phyloP scores from a whole-genome alignment of 2,888 invertebrate genomes.

The Ormia ochracea region DNA sequence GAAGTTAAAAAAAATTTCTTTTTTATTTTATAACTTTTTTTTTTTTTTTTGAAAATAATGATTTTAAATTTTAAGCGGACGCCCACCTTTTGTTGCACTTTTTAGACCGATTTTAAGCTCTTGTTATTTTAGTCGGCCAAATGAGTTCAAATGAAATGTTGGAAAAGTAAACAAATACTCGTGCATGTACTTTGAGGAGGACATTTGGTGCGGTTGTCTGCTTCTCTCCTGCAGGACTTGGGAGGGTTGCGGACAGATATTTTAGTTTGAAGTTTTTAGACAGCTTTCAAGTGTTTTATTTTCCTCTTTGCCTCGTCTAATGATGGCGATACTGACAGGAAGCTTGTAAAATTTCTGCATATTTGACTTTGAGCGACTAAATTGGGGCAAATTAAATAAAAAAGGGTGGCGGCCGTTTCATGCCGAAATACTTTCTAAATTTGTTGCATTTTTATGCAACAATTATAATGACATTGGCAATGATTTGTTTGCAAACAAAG shows the following conservation, averaged over 20 bases:
- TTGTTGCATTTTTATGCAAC: neutral
- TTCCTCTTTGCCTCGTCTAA: constrained; percentile 13
- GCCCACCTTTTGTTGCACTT: constrained; percentile 62
- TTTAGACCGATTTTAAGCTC: neutral
- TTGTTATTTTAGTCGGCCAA: constrained; percentile 28
- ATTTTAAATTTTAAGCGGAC: constrained; percentile 61
- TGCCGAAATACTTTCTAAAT: neutral
- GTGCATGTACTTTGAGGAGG: constrained; percentile 30
- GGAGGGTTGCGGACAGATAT: constrained; percentile 8
- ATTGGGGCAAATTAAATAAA: neutral
- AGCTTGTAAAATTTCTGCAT: constrained; percentile 7
- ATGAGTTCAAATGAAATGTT: constrained; percentile 26
- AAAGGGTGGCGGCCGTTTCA: neutral
- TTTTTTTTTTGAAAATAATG: neutral
- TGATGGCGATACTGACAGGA: constrained; percentile 2
- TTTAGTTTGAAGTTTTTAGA: constrained; percentile 49
- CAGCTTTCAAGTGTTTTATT: constrained; percentile 35
- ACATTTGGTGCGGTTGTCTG: constrained; percentile 21
- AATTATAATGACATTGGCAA: neutral
- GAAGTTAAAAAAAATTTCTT: constrained; percentile 36
- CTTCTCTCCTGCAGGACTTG: neutral
- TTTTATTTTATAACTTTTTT: constrained; percentile 6
- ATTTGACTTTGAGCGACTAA: constrained; percentile 44
- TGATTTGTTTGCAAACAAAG: neutral
- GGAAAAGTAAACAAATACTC: neutral